Percentiles rank a stretch among this genome's conserved stretches.
phyloP scores from a whole-genome alignment of 2,888 invertebrate genomes.

The Sarcophaga carnaria region DNA sequence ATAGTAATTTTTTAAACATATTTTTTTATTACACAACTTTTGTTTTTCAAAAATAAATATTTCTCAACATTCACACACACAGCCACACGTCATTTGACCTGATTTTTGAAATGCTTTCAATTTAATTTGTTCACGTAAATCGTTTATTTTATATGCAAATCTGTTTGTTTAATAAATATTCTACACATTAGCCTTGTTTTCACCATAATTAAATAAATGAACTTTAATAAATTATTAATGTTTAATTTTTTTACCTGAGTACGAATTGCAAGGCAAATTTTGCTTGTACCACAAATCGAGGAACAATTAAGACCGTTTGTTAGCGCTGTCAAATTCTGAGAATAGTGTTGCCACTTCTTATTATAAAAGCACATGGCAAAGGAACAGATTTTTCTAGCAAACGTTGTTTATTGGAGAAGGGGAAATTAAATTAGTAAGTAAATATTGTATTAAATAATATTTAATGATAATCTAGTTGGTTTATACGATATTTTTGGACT shows the following conservation, averaged over 20 bases:
- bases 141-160: not conserved
- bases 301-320: conserved; percentile 24
- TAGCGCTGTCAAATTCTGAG: conserved; percentile 14
- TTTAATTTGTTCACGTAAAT: not conserved
- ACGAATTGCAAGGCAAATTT: conserved; percentile 62
- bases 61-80: conserved; percentile 31
- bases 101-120: conserved; percentile 45
- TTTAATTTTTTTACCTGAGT: conserved; percentile 68
- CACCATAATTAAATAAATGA: conserved; percentile 16
- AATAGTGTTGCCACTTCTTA: conserved; percentile 4
- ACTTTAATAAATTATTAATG: conserved; percentile 36
- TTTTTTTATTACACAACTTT: conserved; percentile 57
- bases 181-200: conserved; percentile 22
- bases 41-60: conserved; percentile 31
- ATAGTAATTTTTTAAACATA: not conserved
- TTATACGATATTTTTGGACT: no score
- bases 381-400: no score
- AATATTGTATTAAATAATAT: no score
- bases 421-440: no score
- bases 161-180: not conserved
- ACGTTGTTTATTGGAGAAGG: no score
- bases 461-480: no score
- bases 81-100: conserved; percentile 70
- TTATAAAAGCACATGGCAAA: not conserved
- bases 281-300: conserved; percentile 66